Evolutionary conservation across 2,888 invertebrate species (phyloP).

Genomic region (Oscheius onirici): DNA sequence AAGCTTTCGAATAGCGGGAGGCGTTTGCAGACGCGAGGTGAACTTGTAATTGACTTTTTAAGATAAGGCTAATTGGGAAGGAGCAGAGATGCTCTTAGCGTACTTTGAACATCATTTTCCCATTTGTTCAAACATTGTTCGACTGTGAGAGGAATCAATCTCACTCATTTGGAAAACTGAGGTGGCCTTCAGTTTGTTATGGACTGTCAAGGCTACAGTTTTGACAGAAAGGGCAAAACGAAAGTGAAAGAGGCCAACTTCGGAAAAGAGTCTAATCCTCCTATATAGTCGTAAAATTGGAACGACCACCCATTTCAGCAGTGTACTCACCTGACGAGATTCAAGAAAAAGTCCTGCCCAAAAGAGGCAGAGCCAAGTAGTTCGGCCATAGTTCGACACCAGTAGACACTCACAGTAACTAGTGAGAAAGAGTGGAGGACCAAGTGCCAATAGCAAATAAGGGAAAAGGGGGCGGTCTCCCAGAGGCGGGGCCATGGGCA

Average conservation of each 20-base stretch:
- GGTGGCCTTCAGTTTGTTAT: no score
- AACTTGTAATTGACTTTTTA: no score
- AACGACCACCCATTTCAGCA: not conserved
- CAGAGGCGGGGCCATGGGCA: slow-evolving; percentile 22
- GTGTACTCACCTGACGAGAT: slow-evolving; percentile 31
- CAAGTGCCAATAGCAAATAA: slow-evolving; percentile 35
- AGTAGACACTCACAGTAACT: slow-evolving; percentile 27
- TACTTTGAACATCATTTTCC: no score
- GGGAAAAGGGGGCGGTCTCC: slow-evolving; percentile 27
- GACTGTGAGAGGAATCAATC: no score
- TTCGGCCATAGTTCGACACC: slow-evolving; percentile 4
- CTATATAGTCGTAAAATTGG: not conserved
- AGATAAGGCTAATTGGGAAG: slow-evolving; percentile 16
- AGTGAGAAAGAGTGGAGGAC: slow-evolving; percentile 29
- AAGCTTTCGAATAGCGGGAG: not conserved
- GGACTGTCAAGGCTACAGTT: no score
- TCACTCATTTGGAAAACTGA: no score
- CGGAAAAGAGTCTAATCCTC: no score
- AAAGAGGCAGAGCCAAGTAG: slow-evolving; percentile 13
- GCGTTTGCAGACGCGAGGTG: no score
- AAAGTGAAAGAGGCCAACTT: no score
- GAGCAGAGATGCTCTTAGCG: no score
- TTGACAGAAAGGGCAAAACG: no score
- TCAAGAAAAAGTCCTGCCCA: slow-evolving; percentile 32
- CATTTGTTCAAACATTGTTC: no score